Base-by-base conservation (phyloP, 1,140 invertebrate species). In the Episyrphus balteatus region DNA sequence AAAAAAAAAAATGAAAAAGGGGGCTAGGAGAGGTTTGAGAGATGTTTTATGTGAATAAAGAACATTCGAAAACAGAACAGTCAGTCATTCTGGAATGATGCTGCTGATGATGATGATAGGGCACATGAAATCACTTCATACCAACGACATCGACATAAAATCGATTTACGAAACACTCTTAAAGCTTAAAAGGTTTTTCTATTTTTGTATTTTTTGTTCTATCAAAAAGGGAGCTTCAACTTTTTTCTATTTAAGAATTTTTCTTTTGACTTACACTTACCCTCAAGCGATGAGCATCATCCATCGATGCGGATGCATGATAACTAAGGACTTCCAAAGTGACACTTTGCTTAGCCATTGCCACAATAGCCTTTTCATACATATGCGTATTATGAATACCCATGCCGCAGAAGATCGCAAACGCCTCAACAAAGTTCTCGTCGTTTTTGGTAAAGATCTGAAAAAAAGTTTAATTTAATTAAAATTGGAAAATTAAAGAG, bases 371-470 rank as follows among this genome's bases (percentile, higher is more conserved):
- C 68, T 86, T 91, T 69, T 97, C 92, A 62, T 94, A 97, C 89
- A 95, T 95, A 62, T 92, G 86, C 37, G 92, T 95, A 68, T 97
- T 96, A 71, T 93, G 87, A 46, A 97, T 95, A 26, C 92, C 92
- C 88, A 98, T 92, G 18, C 93, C 93, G 72, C 91, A 95, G 72
- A 97, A 98, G 56, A 98, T 94, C 46, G 92, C 89, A 72, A 98
- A 98, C 1, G 92, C 92, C 71, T 96, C 88, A 40, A 93, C 87
- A 59, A 92, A 90, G 66, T 92, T 92, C 64, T 93, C 89, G 59
- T 93, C 89, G 67, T 92, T 92, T 69, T 88, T 88, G 37, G 88
- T 90, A 60, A 92, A 92, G 13, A 57, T 59, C 66, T 68, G 19
- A 13, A 9, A 44, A 18, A 47, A 26, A 47, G n/a, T 26, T 26